Conservation (phyloP, 2,888 invertebrate species). For the Andrena camellia region DNA sequence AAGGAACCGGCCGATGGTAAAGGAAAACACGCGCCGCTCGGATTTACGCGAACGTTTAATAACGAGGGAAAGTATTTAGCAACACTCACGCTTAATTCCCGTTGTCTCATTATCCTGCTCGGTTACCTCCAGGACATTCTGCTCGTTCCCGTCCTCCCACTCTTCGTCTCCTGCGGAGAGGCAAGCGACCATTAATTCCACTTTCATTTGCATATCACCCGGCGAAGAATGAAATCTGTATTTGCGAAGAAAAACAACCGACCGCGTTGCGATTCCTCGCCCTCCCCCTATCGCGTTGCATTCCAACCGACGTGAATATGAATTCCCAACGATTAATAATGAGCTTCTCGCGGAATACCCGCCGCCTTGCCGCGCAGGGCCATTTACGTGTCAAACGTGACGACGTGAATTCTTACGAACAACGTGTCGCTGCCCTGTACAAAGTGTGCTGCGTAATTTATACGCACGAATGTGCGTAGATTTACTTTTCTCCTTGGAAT, state of each 20-base stretch:
- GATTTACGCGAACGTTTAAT: constrained; percentile 31
- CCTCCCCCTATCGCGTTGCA: background rate
- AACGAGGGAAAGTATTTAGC: constrained; percentile 55
- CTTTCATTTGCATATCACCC: constrained; percentile 69
- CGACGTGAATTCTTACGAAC: constrained; percentile 23
- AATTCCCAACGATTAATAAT: constrained; percentile 46
- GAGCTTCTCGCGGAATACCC: constrained; percentile 19
- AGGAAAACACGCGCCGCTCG: background rate
- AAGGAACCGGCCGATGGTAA: background rate
- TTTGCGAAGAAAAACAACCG: constrained; percentile 47
- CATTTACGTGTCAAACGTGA: constrained; percentile 28
- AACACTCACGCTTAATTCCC: constrained; percentile 77
- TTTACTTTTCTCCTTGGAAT: too few species aligned
- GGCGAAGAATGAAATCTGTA: constrained; percentile 67
- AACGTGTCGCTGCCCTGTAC: background rate
- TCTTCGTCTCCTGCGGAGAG: constrained; percentile 81
- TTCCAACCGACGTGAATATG: constrained; percentile 44
- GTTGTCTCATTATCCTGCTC: constrained; percentile 78
- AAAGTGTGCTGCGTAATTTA: too few species aligned
- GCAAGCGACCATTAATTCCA: constrained; percentile 69
- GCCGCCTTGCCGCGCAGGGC: background rate
- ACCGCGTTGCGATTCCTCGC: constrained; percentile 36
- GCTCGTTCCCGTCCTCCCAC: constrained; percentile 80
- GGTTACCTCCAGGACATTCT: constrained; percentile 76
- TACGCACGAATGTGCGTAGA: too few species aligned